Evolutionary conservation across 2,888 invertebrate genomes (phyloP).

Genomic region (Harmothoe impar): DNA sequence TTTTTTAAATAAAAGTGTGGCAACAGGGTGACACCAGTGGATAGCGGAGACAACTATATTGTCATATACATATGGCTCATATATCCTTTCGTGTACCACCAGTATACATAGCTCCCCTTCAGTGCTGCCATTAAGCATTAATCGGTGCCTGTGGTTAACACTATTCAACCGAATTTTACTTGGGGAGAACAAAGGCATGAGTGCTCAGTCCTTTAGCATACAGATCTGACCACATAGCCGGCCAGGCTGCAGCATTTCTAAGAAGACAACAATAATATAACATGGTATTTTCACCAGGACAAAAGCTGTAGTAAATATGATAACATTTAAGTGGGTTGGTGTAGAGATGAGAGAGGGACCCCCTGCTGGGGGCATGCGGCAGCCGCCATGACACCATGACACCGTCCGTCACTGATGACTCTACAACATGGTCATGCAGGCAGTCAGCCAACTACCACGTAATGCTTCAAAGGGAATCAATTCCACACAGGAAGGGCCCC

Average conservation of each 20-base stretch:
- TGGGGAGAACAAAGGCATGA: too few relatives aligned
- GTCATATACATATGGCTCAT: too few relatives aligned
- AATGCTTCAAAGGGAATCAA: constrained; percentile 39
- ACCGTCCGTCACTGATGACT: constrained; percentile 22
- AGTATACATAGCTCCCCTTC: too few relatives aligned
- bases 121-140: too few relatives aligned
- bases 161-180: too few relatives aligned
- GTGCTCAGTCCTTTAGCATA: too few relatives aligned
- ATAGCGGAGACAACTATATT: too few relatives aligned
- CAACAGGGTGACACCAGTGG: too few relatives aligned
- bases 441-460: neutral
- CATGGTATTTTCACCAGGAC: neutral
- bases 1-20: too few relatives aligned
- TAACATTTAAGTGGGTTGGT: neutral
- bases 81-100: too few relatives aligned
- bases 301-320: neutral
- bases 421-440: neutral
- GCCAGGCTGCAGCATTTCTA: neutral
- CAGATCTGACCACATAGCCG: neutral
- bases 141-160: too few relatives aligned
- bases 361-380: neutral
- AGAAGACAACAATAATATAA: neutral
- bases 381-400: neutral
- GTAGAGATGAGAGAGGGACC: neutral
- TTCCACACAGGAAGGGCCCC: constrained; percentile 14